Evolutionary conservation across 2,797 vertebrate genomes (phyloP), one percentile per base, ranked within the genome.

Genomic region (Urocyon cinereoargenteus): DNA sequence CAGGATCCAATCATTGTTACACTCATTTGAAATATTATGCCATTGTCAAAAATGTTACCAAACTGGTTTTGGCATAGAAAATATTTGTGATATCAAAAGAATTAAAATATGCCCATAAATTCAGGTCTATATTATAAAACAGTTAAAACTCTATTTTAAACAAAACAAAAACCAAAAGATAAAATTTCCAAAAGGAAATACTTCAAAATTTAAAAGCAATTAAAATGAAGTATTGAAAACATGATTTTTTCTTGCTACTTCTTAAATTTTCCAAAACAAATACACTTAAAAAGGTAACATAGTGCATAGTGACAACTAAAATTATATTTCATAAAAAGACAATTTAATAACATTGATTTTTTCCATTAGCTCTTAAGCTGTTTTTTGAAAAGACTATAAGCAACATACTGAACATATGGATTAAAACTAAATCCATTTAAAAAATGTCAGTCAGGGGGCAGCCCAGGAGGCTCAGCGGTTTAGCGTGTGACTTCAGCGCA

Each of bases 371-470:
- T 82, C 82, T 87, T 91, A 79, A 73, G 34, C 34, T 86, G 93
- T 55, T 75, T 75, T 55, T 28, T 64, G n/a, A 96, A 88, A 91
- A 26, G 26, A 77, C 57, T 61, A 79, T 61, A 79, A 91, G 36
- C 26, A 75, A 89, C 34, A 73, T 45, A 81, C 3, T 73, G 28
- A 72, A 64, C 62, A 84, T 26, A 59, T 1, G 24, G 6, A 68
- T 84, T 96, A 83, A 94, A 86, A 96, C 70, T 34, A 92, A 92
- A 79, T 78, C 12, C n/a, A 79, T 59, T 82, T 78, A 66, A 93
- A 22, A 78, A 87, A 84, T 51, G 40, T 45, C 40, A 45, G 40
- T 45, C 40, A 40, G 40, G 40, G 40, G 40, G 40, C 40, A 45
- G 40, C 40, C 40, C 40, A 45, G 40, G 40, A 45, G 40, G 40